Percentiles rank a stretch among this genome's conserved stretches.
Conservation (phyloP, 2,113 vertebrate genomes). For the Uria aalge region DNA sequence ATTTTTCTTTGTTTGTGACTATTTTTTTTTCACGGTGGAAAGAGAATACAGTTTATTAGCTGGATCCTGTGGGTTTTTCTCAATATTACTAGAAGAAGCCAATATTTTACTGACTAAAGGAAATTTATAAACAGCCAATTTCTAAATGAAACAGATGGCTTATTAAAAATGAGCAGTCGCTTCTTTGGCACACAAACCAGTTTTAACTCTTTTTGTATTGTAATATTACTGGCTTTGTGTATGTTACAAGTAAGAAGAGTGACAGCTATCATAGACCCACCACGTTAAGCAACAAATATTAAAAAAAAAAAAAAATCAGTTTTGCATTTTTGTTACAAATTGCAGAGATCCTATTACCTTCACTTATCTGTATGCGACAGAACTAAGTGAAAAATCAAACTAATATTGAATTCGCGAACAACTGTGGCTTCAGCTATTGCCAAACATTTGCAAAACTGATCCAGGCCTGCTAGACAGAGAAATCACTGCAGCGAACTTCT, state of each 20-base stretch:
- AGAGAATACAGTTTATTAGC: slow-evolving; percentile 16
- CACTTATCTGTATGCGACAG: background rate
- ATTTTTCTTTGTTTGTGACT: background rate
- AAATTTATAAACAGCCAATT: slow-evolving; percentile 56
- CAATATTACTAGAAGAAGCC: background rate
- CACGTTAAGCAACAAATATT: background rate
- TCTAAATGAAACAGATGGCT: slow-evolving; percentile 61
- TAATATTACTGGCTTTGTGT: slow-evolving; percentile 20
- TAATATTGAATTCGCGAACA: background rate
- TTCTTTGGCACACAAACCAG: slow-evolving; percentile 11
- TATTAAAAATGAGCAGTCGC: slow-evolving; percentile 63
- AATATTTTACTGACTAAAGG: slow-evolving; percentile 27
- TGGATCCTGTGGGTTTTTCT: background rate
- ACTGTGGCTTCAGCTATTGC: background rate
- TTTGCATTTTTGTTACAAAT: background rate
- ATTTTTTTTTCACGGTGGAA: background rate
- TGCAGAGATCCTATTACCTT: background rate
- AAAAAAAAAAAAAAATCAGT: background rate
- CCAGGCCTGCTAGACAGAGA: background rate
- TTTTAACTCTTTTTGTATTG: slow-evolving; percentile 28
- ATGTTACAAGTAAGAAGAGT: background rate
- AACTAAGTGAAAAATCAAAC: background rate
- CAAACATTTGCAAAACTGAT: background rate
- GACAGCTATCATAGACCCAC: background rate
- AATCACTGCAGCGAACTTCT: background rate